Evolutionary conservation across 2,797 vertebrate species (phyloP).

Genomic region (Channa striata): DNA sequence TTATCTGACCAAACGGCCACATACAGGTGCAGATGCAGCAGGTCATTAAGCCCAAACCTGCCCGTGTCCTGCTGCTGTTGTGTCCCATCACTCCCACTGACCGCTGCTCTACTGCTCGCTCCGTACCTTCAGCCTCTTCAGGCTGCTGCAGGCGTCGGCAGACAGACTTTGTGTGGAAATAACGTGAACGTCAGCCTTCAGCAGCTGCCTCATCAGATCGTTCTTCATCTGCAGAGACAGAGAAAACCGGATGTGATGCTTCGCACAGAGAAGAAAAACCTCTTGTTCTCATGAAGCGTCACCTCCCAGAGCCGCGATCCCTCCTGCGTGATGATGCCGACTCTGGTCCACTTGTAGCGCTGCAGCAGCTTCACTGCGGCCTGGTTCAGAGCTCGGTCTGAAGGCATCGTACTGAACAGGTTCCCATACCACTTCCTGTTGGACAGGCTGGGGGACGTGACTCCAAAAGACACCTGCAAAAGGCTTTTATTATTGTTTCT

Average conservation of each 20-base stretch:
- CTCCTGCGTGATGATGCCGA: conserved; percentile 89
- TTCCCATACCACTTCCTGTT: conserved; percentile 91
- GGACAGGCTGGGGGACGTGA: conserved; percentile 85
- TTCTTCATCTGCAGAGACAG: conserved; percentile 85
- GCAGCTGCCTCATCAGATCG: conserved; percentile 88
- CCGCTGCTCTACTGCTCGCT: too few relatives aligned
- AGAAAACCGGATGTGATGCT: not conserved
- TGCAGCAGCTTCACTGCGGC: conserved; percentile 90
- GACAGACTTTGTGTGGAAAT: conserved; percentile 87
- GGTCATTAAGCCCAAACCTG: too few relatives aligned
- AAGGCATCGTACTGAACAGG: conserved; percentile 91
- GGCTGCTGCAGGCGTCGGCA: conserved; percentile 85
- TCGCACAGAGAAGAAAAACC: not conserved
- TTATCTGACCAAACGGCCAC: too few relatives aligned
- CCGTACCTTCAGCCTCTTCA: conserved; percentile 88
- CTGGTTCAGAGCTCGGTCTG: conserved; percentile 89
- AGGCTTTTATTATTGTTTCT: not conserved
- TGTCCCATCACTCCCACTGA: too few relatives aligned
- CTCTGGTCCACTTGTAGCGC: conserved; percentile 88
- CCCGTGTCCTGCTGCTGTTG: too few relatives aligned
- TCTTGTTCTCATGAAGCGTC: not conserved
- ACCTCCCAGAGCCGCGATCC: conserved; percentile 89
- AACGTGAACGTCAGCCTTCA: conserved; percentile 86
- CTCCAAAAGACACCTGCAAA: conserved; percentile 90
- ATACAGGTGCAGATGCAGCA: too few relatives aligned